A percentile compares a stretch with the other conserved stretches of the same genome.
Evolutionary conservation across 2,797 vertebrate genomes (phyloP).

Genomic region (Chaunax sp.): DNA sequence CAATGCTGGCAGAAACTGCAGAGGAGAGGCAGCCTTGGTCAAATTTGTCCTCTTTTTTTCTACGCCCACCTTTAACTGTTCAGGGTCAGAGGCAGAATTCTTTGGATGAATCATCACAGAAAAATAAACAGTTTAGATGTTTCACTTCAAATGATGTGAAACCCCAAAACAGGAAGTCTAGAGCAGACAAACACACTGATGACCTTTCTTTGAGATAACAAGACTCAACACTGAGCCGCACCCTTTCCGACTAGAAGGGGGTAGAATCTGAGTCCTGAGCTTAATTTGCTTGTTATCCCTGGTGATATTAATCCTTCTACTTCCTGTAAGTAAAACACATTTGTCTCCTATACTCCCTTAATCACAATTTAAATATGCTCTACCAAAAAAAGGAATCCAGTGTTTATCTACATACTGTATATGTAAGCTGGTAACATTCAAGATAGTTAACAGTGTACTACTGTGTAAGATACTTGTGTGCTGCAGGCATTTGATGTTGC

Average conservation of each 20-base stretch:
- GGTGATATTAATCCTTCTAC: background rate
- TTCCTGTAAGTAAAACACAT: background rate
- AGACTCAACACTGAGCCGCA: background rate
- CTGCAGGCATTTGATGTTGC: conserved; percentile 40
- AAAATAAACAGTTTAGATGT: conserved; percentile 27
- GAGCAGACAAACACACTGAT: conserved; percentile 23
- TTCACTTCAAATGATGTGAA: background rate
- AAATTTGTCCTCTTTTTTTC: background rate
- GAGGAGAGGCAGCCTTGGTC: conserved; percentile 11
- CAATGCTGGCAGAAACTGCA: conserved; percentile 20
- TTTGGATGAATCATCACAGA: conserved; percentile 12
- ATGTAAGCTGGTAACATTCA: background rate
- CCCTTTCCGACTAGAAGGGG: background rate
- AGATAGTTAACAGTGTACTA: background rate
- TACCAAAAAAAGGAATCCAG: background rate
- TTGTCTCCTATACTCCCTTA: background rate
- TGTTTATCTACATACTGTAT: too few relatives aligned
- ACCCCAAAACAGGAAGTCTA: conserved; percentile 30
- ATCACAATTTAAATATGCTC: background rate
- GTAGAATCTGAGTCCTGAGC: background rate
- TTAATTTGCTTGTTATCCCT: too few relatives aligned
- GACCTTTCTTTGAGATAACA: conserved; percentile 7
- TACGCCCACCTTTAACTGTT: background rate
- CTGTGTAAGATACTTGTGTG: conserved; percentile 28
- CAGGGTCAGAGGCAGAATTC: conserved; percentile 20